phyloP scores from a whole-genome alignment of 2,797 vertebrate genomes.

The Lindbergichthys nudifrons region DNA sequence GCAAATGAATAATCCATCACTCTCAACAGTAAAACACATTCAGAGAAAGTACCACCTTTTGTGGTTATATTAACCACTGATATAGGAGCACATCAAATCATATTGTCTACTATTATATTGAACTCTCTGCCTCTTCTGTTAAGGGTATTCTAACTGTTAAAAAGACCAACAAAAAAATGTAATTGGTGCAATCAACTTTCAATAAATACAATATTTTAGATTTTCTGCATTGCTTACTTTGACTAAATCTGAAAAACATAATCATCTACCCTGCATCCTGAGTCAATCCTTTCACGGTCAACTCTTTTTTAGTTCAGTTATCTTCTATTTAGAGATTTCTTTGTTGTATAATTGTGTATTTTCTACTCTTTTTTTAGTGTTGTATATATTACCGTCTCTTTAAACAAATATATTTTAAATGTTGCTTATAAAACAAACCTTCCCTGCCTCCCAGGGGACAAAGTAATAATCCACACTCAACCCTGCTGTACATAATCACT shows the following conservation, averaged over 20 bases:
- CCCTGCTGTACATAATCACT: constrained; percentile 79
- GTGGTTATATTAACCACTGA: neutral
- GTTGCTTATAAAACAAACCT: neutral
- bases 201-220: neutral
- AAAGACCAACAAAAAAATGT: too few species aligned
- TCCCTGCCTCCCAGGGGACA: neutral
- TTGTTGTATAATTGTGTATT: too few species aligned
- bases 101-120: neutral
- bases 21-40: neutral
- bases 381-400: neutral
- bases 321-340: too few species aligned
- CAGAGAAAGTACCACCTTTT: neutral
- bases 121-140: neutral
- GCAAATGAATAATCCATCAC: too few species aligned
- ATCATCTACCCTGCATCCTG: neutral
- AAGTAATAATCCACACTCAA: constrained; percentile 57
- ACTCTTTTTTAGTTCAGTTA: too few species aligned
- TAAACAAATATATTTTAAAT: neutral
- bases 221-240: neutral
- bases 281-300: too few species aligned
- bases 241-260: neutral
- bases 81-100: neutral
- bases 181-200: neutral
- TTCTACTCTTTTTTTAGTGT: neutral
- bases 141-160: too few species aligned